Evolutionary conservation across 2,797 vertebrate species (phyloP), one percentile per base, ranked within the genome.

Genomic region (Enteromius mattozi): DNA sequence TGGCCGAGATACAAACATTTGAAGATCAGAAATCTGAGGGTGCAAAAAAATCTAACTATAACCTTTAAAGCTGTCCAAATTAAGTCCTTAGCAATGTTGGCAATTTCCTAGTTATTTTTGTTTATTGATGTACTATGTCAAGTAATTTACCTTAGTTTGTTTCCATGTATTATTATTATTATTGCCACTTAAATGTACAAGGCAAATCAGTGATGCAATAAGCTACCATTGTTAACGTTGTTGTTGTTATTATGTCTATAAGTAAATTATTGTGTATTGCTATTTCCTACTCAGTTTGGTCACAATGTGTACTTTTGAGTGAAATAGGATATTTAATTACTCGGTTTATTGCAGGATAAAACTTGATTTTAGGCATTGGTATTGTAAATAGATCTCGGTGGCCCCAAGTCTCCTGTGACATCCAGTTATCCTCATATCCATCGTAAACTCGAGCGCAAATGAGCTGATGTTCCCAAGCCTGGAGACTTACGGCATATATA

Each of bases 401-500:
- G 47, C 17, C 17, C 27, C 9, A 54, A 45, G 49, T 59, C 51
- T 63, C 19, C 9, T 1, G 21, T 59, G 66, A 59, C 8, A 7
- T 40, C 6, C 70, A 27, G 27, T 81, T 74, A 47, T 47, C 37
- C 19, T 6, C 33, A 2, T n/a, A 30, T 68, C 63, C 77, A 21
- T 85, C 45, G 81, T 80, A 83, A 83, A 65, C 85, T 80, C 19
- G 17, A 81, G 54, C 35, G 51, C 49, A 75, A 81, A 88, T 49
- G 61, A 88, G 82, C 71, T 45, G 81, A 81, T 61, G 45, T 87
- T 68, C 78, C 70, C 81, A 82, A 87, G 68, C 49, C 79, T 0
- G 1, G 16, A 72, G 72, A 54, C 47, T 75, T 35, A 35, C 47
- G 14, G 72, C 51, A 30, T 37, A 40, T 37, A 69, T n/a, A 47